Conservation (phyloP, 2,797 vertebrate species). For the Alfaro cultratus region DNA sequence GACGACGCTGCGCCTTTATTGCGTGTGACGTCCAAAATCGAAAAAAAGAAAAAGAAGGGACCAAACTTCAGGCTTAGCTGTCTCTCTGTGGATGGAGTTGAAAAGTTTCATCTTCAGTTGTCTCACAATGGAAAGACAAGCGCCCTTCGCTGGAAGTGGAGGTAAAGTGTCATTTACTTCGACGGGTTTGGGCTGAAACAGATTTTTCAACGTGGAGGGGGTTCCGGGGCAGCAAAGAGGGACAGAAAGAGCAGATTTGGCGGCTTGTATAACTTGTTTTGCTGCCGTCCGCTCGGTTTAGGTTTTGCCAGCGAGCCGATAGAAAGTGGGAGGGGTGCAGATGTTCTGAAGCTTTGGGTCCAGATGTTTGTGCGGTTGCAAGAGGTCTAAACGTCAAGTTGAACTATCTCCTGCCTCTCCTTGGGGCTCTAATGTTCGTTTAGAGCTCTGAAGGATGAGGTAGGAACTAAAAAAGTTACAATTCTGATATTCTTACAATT, state of each 20-base stretch:
- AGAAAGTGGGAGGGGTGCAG: conserved; percentile 83
- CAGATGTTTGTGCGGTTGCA: conserved; percentile 79
- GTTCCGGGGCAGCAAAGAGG: not conserved
- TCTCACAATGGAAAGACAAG: conserved; percentile 76
- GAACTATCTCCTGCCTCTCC: not conserved
- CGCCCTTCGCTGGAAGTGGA: conserved; percentile 68
- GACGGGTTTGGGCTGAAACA: conserved; percentile 5
- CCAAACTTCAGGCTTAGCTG: conserved; percentile 60
- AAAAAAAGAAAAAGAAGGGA: conserved; percentile 24
- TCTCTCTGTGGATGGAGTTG: conserved; percentile 75
- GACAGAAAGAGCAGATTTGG: conserved; percentile 43
- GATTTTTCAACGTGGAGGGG: not conserved
- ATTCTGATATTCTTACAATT: not conserved
- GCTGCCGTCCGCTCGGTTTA: conserved; percentile 68
- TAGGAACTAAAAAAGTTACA: not conserved
- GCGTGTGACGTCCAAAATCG: conserved; percentile 7
- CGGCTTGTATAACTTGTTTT: conserved; percentile 83
- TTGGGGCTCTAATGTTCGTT: not conserved
- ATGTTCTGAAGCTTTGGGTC: conserved; percentile 72
- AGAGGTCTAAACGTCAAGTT: conserved; percentile 13
- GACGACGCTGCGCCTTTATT: conserved; percentile 14
- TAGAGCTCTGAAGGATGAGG: not conserved
- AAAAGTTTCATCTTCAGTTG: conserved; percentile 71
- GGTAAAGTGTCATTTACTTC: conserved; percentile 66
- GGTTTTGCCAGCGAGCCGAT: conserved; percentile 77